phyloP scores from a whole-genome alignment of 2,888 invertebrate genomes.

The Orthonevra nobilis region DNA sequence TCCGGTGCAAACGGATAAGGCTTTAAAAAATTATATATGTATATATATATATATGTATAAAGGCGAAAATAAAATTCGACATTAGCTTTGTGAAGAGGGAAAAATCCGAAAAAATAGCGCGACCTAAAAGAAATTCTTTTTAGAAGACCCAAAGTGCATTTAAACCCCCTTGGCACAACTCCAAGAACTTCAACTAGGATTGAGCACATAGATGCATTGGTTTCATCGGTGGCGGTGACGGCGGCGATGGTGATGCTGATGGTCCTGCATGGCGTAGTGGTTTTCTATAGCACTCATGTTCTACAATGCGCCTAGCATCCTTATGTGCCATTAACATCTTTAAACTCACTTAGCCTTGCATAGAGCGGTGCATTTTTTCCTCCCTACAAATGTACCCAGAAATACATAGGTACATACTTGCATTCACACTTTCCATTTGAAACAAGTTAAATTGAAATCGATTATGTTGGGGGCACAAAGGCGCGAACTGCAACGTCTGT shows the following conservation, averaged over 20 bases:
- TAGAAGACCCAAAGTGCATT: conserved; percentile 61
- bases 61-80: conserved; percentile 17
- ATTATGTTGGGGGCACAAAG: conserved; percentile 41
- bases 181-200: conserved; percentile 57
- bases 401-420: neutral
- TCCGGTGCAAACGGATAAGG: too few relatives aligned
- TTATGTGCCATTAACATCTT: conserved; percentile 60
- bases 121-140: conserved; percentile 50
- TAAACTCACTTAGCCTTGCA: conserved; percentile 51
- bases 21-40: too few relatives aligned
- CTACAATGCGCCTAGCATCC: conserved; percentile 56
- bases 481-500: conserved; percentile 37
- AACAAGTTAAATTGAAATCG: conserved; percentile 54
- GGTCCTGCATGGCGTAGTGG: conserved; percentile 52
- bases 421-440: too few relatives aligned
- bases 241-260: conserved; percentile 9
- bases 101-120: conserved; percentile 46
- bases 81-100: conserved; percentile 13
- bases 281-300: conserved; percentile 53
- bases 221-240: conserved; percentile 27
- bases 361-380: conserved; percentile 14
- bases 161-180: conserved; percentile 58
- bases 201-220: conserved; percentile 52
- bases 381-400: neutral
- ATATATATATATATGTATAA: too few relatives aligned